Conservation (phyloP, 2,113 vertebrate genomes). For the Chrysemys picta region DNA sequence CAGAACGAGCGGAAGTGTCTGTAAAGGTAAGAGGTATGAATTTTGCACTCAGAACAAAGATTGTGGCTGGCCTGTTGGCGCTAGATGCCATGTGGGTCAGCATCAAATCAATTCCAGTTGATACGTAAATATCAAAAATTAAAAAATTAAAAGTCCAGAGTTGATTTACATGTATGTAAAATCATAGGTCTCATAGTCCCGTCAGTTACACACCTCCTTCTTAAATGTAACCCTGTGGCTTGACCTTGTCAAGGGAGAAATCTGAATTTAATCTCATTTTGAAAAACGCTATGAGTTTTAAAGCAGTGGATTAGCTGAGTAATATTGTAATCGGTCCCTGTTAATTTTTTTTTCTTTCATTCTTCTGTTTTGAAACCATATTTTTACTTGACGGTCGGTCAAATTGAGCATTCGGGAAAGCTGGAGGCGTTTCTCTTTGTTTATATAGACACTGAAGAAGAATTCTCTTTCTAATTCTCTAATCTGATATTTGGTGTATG, state of each 20-base stretch:
- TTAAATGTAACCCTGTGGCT: constrained; percentile 74
- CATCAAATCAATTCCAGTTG: constrained; percentile 73
- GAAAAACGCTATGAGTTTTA: constrained; percentile 80
- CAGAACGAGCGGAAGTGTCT: constrained; percentile 50
- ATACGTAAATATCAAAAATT: constrained; percentile 50
- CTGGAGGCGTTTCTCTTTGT: constrained; percentile 98
- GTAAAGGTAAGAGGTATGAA: constrained; percentile 74
- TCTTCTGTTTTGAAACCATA: constrained; percentile 99
- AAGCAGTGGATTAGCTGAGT: constrained; percentile 94
- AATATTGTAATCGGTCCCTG: constrained; percentile 99
- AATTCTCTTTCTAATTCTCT: constrained; percentile 98
- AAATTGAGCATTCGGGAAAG: constrained; percentile 98
- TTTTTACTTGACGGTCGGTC: constrained; percentile 98
- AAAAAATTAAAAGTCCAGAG: constrained; percentile 36
- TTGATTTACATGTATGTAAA: constrained; percentile 45
- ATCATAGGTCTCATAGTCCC: constrained; percentile 57
- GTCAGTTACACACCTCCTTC: constrained; percentile 69
- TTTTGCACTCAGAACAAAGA: constrained; percentile 35
- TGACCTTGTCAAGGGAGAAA: constrained; percentile 84
- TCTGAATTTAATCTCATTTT: constrained; percentile 76
- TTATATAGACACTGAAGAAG: constrained; percentile 99
- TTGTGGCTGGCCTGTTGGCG: constrained; percentile 36
- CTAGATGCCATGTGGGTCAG: constrained; percentile 68
- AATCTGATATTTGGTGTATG: constrained; percentile 97
- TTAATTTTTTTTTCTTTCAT: constrained; percentile 99